Evolutionary conservation across 2,888 invertebrate genomes (phyloP), one percentile per base, ranked within the genome.

Genomic region (Rhagonycha fulva): DNA sequence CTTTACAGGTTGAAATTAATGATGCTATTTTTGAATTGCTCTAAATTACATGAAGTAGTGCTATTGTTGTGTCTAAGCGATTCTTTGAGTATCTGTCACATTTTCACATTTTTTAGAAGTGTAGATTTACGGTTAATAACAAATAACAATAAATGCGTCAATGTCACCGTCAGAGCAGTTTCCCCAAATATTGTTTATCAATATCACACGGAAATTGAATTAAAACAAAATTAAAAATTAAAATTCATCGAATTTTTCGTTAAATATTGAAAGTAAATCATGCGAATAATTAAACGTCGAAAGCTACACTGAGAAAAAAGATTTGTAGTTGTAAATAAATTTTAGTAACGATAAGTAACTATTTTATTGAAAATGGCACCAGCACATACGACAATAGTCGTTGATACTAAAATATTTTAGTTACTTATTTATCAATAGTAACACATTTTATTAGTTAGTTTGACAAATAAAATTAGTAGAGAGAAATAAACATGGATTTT

Each of bases 251-350:
- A 10, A 67, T 4, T 47, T 47, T 63, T n/a, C 24, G 24, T 14
- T 66, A 66, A 66, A 66, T 66, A 24, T 66, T 24, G 63, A 19
- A 26, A 66, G 19, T 26, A 66, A 66, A 66, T 66, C 63, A 66
- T 26, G 63, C 63, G 63, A 19, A 68, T 71, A 75, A 75, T 75
- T 71, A 69, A 62, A 66, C 63, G 63, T 66, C 63, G 63, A 66
- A 24, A 66, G 63, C 63, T 66, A n/a, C n/a, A n/a, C n/a, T n/a
- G n/a, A n/a, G n/a, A n/a, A n/a, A n/a, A n/a, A n/a, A n/a, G n/a
- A n/a, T n/a, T n/a, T n/a, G n/a, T n/a, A n/a, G n/a, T n/a, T n/a
- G n/a, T n/a, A n/a, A n/a, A n/a, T n/a, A n/a, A n/a, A n/a, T n/a
- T n/a, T n/a, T n/a, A n/a, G n/a, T n/a, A n/a, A n/a, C n/a, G n/a